phyloP scores from a whole-genome alignment of 2,797 vertebrate genomes.

The Gymnoscopelus microlampas region DNA sequence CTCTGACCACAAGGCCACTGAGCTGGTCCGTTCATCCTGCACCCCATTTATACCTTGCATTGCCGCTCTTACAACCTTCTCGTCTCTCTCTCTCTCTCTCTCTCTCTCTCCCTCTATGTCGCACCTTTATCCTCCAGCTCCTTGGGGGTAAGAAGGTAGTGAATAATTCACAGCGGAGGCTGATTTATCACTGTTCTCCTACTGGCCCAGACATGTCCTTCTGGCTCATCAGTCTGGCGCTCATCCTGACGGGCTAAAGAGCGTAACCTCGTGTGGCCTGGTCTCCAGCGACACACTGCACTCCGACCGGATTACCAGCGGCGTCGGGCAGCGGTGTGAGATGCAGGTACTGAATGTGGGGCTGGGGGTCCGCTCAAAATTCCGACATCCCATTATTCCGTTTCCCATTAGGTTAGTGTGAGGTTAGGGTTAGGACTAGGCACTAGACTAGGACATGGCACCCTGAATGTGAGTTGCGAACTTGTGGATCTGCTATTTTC shows the following conservation, averaged over 20 bases:
- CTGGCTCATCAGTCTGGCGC: conserved; percentile 53
- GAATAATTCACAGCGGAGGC: conserved; percentile 70
- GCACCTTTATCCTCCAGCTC: conserved; percentile 43
- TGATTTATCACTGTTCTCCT: conserved; percentile 71
- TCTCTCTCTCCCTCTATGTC: conserved; percentile 30
- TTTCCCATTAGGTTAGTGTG: too few species aligned
- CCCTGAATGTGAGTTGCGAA: too few species aligned
- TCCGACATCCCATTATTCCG: too few species aligned
- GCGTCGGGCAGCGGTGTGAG: conserved; percentile 17
- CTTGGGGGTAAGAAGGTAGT: conserved; percentile 57
- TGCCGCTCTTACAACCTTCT: too few species aligned
- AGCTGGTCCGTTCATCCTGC: too few species aligned
- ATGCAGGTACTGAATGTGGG: too few species aligned
- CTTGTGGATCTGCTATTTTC: too few species aligned
- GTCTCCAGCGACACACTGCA: conserved; percentile 39
- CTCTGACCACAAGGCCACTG: too few species aligned
- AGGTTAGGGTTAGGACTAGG: too few species aligned
- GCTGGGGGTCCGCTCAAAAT: too few species aligned
- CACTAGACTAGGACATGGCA: too few species aligned
- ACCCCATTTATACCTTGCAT: too few species aligned
- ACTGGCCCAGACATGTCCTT: conserved; percentile 53
- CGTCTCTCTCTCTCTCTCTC: conserved; percentile 7
- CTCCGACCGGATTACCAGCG: conserved; percentile 20
- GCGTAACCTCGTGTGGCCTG: conserved; percentile 2
- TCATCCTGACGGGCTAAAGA: conserved; percentile 54